Evolutionary conservation across 1,140 invertebrate genomes (phyloP), one percentile per base, ranked within the genome.

Genomic region (Drosophila willistoni): DNA sequence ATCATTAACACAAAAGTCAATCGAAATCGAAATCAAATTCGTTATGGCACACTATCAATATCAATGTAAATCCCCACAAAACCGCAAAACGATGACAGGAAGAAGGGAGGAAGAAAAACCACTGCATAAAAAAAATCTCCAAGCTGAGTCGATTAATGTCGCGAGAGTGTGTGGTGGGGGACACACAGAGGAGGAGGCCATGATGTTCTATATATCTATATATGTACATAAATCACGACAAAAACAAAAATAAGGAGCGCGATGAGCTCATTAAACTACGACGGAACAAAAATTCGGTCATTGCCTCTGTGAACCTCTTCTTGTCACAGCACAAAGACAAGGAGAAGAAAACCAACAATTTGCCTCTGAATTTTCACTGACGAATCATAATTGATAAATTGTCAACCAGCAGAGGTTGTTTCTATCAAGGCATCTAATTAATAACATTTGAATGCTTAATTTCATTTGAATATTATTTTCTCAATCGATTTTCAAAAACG

Each of bases 1-100:
- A 71, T 77, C 75, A 77, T 77, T 77, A 77, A 71, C 74, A 71
- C 75, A 77, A 77, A 44, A 36, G 4, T n/a, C 29, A 63, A 47
- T 63, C 42, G 29, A 61, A 76, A 66, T 66, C 33, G 63, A 29
- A 77, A 72, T 69, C 60, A 63, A 69, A 55, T 63, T 34, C 34
- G 14, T 13, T 19, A 12, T 25, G 14, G 6, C 10, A 19, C 56
- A 56, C 62, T 42, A 39, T 68, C 36, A 36, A 17, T 62, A 51
- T 39, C 13, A 9, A 41, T 25, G n/a, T 56, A 57, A 29, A 25
- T 19, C 17, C 44, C 17, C 17, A 19, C 19, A 14, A 51, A 51
- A 51, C 44, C 44, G 44, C 44, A 51, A 51, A 51, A 51, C 17
- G 9, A 6, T 29, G 29, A 29, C 29, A 29, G 6, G 29, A 7